Evolutionary conservation across 1,140 invertebrate species (phyloP).

Genomic region (Bombus waltoni): DNA sequence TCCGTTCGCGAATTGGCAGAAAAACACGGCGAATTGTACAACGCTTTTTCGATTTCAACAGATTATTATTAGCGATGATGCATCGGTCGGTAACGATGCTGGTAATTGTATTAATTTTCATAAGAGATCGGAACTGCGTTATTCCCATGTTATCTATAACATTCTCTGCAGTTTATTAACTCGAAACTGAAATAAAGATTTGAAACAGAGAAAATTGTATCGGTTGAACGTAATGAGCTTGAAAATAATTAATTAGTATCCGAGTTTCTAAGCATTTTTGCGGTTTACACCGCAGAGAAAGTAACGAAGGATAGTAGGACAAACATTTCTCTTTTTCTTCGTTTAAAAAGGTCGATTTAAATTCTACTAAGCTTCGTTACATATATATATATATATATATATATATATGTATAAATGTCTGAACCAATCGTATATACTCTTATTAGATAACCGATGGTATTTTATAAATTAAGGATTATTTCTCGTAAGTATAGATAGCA

Average conservation of each 20-base stretch:
- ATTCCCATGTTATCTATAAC: not conserved
- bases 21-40: not conserved
- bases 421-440: conserved; percentile 7
- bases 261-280: not conserved
- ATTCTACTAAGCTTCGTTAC: not conserved
- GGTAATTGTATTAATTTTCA: conserved; percentile 24
- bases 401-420: not conserved
- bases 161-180: not conserved
- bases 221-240: not conserved
- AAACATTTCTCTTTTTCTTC: not conserved
- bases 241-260: conserved; percentile 4
- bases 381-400: not conserved
- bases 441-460: conserved; percentile 1
- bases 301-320: not conserved
- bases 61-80: conserved; percentile 19
- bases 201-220: conserved; percentile 8
- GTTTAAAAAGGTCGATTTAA: not conserved
- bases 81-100: not conserved
- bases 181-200: not conserved
- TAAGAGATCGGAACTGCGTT: not conserved
- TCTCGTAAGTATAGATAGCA: not conserved
- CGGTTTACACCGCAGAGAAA: not conserved
- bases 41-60: conserved; percentile 28
- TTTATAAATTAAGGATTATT: conserved; percentile 28
- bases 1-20: conserved; percentile 14